Evolutionary conservation across 2,888 invertebrate species (phyloP), one percentile per base, ranked within the genome.

Genomic region (Lasioglossum pauxillum): DNA sequence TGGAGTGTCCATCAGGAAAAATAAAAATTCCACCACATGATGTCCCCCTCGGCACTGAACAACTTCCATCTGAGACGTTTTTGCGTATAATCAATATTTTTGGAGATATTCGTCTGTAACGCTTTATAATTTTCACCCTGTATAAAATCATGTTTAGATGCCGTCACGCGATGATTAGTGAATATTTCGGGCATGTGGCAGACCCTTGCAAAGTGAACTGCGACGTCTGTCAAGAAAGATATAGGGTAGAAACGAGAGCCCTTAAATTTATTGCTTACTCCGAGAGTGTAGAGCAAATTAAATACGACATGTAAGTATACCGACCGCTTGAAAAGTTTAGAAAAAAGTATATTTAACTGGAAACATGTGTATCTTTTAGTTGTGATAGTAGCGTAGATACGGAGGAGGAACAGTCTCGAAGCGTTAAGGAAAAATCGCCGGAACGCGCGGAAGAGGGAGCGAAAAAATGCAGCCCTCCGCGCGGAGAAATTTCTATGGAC

Each of bases 241-340:
- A 27, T 14, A 19, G 0, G 0, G 76, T 74, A 35, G 4, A 14
- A n/a, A n/a, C 14, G 2, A 80, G 76, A 46, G 41, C 64, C 14
- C 2, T 14, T 44, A 75, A 73, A 23, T 86, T 81, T 31, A 41
- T 84, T 12, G 31, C 5, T 14, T 78, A 67, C 57, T 84, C 81
- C 2, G 14, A 85, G 53, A 2, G 5, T 3, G 5, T 60, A 12
- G 5, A 35, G 5, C 12, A 31, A 57, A 16, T 84, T 35, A 60
- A 38, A 12, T 84, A 75, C 23, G 60, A 57, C 14, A 31, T 74
- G 85, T 83, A 49, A 84, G 84, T 85, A 80, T 12, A 57, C 10
- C n/a, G 57, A 57, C 12, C n/a, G 3, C 10, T 10, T 57, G 12
- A n/a, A 27, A n/a, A 2, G 31, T 49, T 0, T 23, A n/a, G 1